A percentile compares a stretch with the other conserved stretches of the same genome.
These are phyloP conservation scores for Paraplagusia blochii DNA, from an alignment of 2,113 vertebrate species.

Conservation along the genomic window DNA sequence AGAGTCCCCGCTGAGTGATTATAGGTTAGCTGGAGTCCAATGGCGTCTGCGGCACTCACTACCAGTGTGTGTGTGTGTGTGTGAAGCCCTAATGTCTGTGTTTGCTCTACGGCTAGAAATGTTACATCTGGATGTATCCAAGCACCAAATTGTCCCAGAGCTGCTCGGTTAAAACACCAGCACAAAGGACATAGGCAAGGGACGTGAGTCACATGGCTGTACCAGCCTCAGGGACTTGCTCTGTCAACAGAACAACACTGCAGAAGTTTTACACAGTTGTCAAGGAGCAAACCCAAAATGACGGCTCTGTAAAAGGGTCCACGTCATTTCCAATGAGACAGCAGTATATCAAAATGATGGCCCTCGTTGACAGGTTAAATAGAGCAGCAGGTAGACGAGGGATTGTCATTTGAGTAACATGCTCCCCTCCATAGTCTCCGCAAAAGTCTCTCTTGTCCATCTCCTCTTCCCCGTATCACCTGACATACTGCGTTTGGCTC, in stretches of 20 bases:
- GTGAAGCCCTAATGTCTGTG: constrained; percentile 51
- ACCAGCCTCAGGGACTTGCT: constrained; percentile 33
- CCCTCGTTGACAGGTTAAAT: too few species aligned
- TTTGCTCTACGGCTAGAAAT: constrained; percentile 61
- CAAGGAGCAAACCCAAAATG: constrained; percentile 25
- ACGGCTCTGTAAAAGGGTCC: background rate
- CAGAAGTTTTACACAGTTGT: constrained; percentile 18
- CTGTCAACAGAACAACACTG: background rate
- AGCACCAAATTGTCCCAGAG: constrained; percentile 64
- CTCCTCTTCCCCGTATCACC: constrained; percentile 10
- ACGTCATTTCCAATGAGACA: background rate
- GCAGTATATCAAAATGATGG: background rate
- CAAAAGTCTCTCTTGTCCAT: constrained; percentile 10
- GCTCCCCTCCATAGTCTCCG: constrained; percentile 15
- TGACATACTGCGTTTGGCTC: constrained; percentile 29
- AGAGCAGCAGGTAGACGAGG: constrained; percentile 39
- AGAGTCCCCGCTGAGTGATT: constrained; percentile 46
- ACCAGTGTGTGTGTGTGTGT: constrained; percentile 41
- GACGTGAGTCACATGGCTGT: constrained; percentile 62
- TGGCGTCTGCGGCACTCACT: constrained; percentile 32
- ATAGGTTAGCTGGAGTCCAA: constrained; percentile 46
- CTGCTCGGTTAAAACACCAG: constrained; percentile 45
- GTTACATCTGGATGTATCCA: constrained; percentile 57
- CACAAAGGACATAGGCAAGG: constrained; percentile 47
- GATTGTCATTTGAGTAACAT: constrained; percentile 54